Evolutionary conservation across 2,888 invertebrate genomes (phyloP).

Genomic region (Alloplasta piceator): DNA sequence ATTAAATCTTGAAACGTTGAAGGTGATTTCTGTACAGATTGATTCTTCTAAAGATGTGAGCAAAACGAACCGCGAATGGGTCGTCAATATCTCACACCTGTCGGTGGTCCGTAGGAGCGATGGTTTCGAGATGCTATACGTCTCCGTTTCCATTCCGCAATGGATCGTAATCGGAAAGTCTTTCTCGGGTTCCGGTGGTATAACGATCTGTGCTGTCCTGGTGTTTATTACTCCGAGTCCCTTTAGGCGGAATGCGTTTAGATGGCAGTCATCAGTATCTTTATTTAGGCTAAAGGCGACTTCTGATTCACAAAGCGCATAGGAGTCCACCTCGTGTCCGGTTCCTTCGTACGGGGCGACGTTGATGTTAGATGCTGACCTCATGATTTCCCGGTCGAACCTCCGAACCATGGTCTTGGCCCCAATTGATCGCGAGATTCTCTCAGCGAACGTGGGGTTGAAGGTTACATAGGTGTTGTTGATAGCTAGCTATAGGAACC

Average conservation of each 20-base stretch:
- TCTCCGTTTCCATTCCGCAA: no score
- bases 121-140: no score
- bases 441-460: slow-evolving; percentile 24
- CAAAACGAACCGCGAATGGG: no score
- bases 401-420: slow-evolving; percentile 20
- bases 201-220: slow-evolving; percentile 14
- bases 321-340: slow-evolving; percentile 1
- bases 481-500: slow-evolving; percentile 1
- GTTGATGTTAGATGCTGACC: not conserved
- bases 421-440: slow-evolving; percentile 1
- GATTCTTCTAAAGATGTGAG: no score
- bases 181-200: not conserved
- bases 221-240: slow-evolving; percentile 8
- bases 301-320: slow-evolving; percentile 1
- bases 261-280: slow-evolving; percentile 13
- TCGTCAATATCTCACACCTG: no score
- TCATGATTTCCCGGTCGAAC: not conserved
- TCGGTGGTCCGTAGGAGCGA: no score
- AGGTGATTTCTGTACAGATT: no score
- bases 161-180: no score
- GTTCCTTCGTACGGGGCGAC: slow-evolving; percentile 21
- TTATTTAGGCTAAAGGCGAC: not conserved
- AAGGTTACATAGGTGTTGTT: slow-evolving; percentile 23
- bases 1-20: no score
- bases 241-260: not conserved